phyloP scores from a whole-genome alignment of 2,888 invertebrate genomes.

The Melanargia galathea region DNA sequence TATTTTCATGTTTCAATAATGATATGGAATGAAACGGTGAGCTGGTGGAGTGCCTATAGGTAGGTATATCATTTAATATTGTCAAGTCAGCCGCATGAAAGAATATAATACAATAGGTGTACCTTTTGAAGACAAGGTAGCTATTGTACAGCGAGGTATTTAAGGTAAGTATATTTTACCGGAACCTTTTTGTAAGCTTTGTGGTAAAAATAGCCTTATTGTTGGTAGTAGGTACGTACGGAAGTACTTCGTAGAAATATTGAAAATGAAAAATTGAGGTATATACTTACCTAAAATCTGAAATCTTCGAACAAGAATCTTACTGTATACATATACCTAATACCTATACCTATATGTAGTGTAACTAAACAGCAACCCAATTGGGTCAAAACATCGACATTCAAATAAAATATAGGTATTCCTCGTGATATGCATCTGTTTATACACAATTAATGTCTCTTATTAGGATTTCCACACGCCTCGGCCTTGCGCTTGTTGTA shows the following conservation, averaged over 20 bases:
- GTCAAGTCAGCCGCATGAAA: constrained; percentile 17
- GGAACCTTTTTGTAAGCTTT: neutral
- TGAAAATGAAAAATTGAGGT: no score
- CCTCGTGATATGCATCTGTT: no score
- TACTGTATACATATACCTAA: no score
- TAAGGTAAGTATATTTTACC: constrained; percentile 13
- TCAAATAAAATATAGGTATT: no score
- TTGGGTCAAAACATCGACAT: no score
- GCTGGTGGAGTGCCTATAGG: constrained; percentile 3
- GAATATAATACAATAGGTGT: constrained; percentile 20
- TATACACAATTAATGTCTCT: no score
- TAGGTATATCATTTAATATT: constrained; percentile 17
- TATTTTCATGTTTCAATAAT: neutral
- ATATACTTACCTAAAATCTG: no score
- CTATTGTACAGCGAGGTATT: constrained; percentile 11
- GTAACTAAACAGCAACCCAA: no score
- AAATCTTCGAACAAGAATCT: no score
- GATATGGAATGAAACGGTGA: neutral
- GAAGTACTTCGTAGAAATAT: neutral
- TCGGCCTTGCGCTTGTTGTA: no score
- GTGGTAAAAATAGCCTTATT: neutral
- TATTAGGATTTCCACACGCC: no score
- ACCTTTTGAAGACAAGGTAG: constrained; percentile 11
- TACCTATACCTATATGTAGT: no score
- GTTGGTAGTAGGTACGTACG: neutral